Evolutionary conservation across 2,888 invertebrate genomes (phyloP), one percentile per base, ranked within the genome.

Genomic region (Lepidochrysops patricia): DNA sequence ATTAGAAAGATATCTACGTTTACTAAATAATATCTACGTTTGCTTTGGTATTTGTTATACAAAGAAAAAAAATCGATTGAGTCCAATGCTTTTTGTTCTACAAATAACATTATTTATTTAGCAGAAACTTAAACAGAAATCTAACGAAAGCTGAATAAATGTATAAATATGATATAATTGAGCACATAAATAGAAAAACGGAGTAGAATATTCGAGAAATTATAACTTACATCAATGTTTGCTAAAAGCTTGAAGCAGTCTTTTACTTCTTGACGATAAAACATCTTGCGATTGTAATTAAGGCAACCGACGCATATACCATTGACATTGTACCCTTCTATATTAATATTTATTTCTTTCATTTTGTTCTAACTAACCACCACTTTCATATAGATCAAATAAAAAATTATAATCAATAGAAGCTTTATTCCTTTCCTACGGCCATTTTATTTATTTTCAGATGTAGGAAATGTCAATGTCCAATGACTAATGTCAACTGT

Each of bases 241-340:
- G 70, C 86, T 7, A 88, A 71, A 61, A 77, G 64, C 69, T 76
- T 78, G 60, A 78, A 85, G 70, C 80, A 84, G 23, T 82, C 75
- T 61, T 77, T 81, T 0, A 83, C 70, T 25, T 75, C 72, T 3
- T 73, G 66, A n/a, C 70, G 66, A 58, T 82, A 83, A 62, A 69
- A 79, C 88, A 89, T 89, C 66, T 75, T 79, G 2, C 89, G 80
- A 64, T 85, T 80, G 61, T 84, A 85, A 64, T 85, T 85, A 34
- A 89, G 74, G 70, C 89, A 89, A 2, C 84, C 83, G 1, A 88
- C 89, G 67, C 89, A 89, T 67, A 89, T 83, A 0, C 89, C 88
- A 54, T 88, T 89, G 26, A 87, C 89, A 69, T 88, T 89, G 61
- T 81, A 89, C 1, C 89, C 89, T 70, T 88, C 89, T 57, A 89